Evolutionary conservation across 2,113 vertebrate species (phyloP).

Genomic region (Stictonetta naevosa): DNA sequence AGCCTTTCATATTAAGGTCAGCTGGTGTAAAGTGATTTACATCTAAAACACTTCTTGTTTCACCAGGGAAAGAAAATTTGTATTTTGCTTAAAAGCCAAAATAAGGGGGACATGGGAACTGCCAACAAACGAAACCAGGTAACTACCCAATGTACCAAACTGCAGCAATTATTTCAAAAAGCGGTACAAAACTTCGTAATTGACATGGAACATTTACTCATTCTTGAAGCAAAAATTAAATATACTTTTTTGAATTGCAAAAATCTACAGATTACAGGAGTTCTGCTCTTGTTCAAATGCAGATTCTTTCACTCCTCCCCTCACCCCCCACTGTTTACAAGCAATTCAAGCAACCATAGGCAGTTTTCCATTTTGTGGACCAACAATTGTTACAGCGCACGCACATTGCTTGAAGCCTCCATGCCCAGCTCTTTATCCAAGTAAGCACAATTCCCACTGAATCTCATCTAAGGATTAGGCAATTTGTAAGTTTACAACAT

Average conservation of each 20-base stretch:
- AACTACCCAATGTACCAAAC: background rate
- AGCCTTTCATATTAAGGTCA: accelerated
- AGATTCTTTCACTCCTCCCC: background rate
- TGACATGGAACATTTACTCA: background rate
- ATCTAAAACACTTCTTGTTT: background rate
- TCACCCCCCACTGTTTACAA: background rate
- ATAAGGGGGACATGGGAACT: background rate
- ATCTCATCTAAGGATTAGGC: background rate
- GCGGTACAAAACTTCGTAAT: accelerated
- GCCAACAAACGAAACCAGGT: background rate
- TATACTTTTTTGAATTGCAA: background rate
- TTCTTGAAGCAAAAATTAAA: background rate
- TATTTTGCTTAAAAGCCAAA: background rate
- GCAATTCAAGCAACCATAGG: background rate
- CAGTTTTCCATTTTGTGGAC: background rate
- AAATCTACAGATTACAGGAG: background rate
- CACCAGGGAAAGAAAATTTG: background rate
- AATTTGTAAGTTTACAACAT: background rate
- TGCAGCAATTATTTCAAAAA: background rate
- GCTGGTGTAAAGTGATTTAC: background rate
- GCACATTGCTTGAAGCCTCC: background rate
- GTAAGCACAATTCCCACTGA: background rate
- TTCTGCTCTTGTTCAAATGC: background rate
- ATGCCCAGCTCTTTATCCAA: background rate
- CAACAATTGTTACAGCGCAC: background rate